Base-by-base conservation (phyloP, 1,140 invertebrate genomes). In the Drosophila willistoni region DNA sequence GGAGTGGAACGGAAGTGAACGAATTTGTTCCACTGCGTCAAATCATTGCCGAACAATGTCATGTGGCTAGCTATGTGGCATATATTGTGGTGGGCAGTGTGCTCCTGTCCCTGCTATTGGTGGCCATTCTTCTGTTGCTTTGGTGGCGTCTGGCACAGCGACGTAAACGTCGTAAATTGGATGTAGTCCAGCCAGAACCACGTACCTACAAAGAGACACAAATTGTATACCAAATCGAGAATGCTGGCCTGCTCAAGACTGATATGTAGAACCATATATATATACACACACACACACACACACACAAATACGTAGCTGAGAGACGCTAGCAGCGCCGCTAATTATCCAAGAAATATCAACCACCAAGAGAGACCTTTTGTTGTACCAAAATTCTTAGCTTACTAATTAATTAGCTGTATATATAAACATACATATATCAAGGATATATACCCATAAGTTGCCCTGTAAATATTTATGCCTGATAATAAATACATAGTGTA, bases 161-260 rank as follows among this genome's bases (percentile, higher is more conserved):
- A 85, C 71, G 92, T 84, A 68, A 71, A 39, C 93, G 93, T 60
- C 93, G 93, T 62, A 93, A 94, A 81, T 72, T 94, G 79, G 92
- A 94, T 91, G 93, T 97, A 91, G 95, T 97, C 34, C 94, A 96
- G 70, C 96, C 96, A 0, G 96, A 97, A 64, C 95, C 96, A 1
- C 94, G 95, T 83, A 95, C 96, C 12, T 97, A 97, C 91, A 94
- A 95, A 81, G 96, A 97, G 92, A 97, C 96, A 3, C 96, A 97
- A 92, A 94, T 97, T 80, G 95, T 97, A 91, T 95, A 97, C 75
- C 95, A 97, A 86, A 95, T 97, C 59, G 96, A 97, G 93, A 95
- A 95, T 84, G 95, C 96, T 9, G 95, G 96, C 90, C 94, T 96
- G 22, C 93, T 97, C 33, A 96, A 96, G 22, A 96, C 96, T 57